These are phyloP conservation scores for Chaenodraco wilsoni DNA, from an alignment of 2,797 vertebrate genomes.

Conservation along the genomic window DNA sequence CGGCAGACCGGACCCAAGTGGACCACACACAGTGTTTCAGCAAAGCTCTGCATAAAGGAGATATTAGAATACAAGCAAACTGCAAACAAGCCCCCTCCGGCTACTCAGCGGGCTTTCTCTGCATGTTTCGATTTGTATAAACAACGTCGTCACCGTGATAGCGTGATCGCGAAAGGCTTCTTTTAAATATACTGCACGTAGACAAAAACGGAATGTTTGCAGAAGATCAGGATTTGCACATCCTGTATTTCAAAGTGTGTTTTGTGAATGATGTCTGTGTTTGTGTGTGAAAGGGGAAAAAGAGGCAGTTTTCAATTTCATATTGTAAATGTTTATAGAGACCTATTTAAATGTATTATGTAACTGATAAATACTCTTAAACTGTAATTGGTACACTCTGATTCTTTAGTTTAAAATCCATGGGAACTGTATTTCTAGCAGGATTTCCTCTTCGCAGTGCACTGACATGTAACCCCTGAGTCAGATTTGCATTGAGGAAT, in stretches of 20 bases:
- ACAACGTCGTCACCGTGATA: slow-evolving; percentile 69
- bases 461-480: slow-evolving; percentile 12
- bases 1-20: slow-evolving; percentile 57
- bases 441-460: not conserved
- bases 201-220: slow-evolving; percentile 67
- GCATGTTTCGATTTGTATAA: slow-evolving; percentile 69
- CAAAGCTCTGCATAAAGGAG: slow-evolving; percentile 75
- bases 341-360: slow-evolving; percentile 36
- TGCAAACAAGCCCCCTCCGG: slow-evolving; percentile 68
- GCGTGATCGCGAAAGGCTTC: slow-evolving; percentile 51
- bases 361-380: slow-evolving; percentile 29
- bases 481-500: slow-evolving; percentile 19
- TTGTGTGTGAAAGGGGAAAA: slow-evolving; percentile 43
- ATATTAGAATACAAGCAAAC: slow-evolving; percentile 81
- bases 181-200: slow-evolving; percentile 65
- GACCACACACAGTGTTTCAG: slow-evolving; percentile 82
- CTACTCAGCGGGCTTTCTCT: slow-evolving; percentile 54
- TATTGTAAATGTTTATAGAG: slow-evolving; percentile 61
- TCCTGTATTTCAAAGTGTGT: slow-evolving; percentile 72
- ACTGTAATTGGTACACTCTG: not conserved
- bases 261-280: slow-evolving; percentile 58
- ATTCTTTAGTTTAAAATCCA: slow-evolving; percentile 1
- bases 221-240: slow-evolving; percentile 51
- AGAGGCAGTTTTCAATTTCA: slow-evolving; percentile 49
- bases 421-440: slow-evolving; percentile 19